Percentiles rank a stretch among this genome's conserved stretches.
These are phyloP conservation scores for Stictocephala bisonia DNA, from an alignment of 2,888 invertebrate species.

Conservation along the genomic window DNA sequence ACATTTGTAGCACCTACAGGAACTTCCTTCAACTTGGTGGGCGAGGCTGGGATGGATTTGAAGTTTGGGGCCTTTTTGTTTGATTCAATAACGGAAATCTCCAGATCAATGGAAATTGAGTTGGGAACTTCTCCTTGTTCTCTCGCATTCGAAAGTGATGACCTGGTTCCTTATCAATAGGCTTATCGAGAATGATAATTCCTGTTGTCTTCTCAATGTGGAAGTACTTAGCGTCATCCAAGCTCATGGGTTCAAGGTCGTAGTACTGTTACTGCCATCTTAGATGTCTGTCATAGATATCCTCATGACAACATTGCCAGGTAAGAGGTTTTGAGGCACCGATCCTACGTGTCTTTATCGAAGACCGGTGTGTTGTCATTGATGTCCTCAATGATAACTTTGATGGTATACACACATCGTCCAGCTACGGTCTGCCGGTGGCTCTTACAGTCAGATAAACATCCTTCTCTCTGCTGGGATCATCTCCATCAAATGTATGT, in stretches of 20 bases:
- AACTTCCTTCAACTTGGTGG: conserved; percentile 75
- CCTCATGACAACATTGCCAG: conserved; percentile 82
- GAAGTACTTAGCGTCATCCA: conserved; percentile 76
- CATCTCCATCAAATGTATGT: conserved; percentile 87
- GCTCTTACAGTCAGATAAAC: conserved; percentile 88
- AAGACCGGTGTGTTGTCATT: conserved; percentile 91
- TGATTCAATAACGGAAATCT: conserved; percentile 88
- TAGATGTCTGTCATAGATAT: conserved; percentile 94
- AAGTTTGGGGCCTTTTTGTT: conserved; percentile 87
- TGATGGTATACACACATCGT: conserved; percentile 95
- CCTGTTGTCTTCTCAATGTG: conserved; percentile 85
- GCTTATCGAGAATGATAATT: conserved; percentile 79
- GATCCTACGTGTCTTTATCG: conserved; percentile 83
- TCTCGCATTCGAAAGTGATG: conserved; percentile 76
- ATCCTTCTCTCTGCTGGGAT: conserved; percentile 84
- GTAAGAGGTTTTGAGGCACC: conserved; percentile 82
- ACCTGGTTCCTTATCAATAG: conserved; percentile 72
- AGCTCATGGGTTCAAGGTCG: conserved; percentile 65
- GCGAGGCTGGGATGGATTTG: conserved; percentile 70
- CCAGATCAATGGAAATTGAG: conserved; percentile 79
- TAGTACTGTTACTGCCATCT: conserved; percentile 91
- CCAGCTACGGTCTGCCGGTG: conserved; percentile 88
- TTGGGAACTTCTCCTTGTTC: conserved; percentile 77
- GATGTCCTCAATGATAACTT: conserved; percentile 89
- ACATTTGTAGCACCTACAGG: no score